Evolutionary conservation across 2,113 vertebrate species (phyloP), one percentile per base, ranked within the genome.

Genomic region (Rhabdomys dilectus): DNA sequence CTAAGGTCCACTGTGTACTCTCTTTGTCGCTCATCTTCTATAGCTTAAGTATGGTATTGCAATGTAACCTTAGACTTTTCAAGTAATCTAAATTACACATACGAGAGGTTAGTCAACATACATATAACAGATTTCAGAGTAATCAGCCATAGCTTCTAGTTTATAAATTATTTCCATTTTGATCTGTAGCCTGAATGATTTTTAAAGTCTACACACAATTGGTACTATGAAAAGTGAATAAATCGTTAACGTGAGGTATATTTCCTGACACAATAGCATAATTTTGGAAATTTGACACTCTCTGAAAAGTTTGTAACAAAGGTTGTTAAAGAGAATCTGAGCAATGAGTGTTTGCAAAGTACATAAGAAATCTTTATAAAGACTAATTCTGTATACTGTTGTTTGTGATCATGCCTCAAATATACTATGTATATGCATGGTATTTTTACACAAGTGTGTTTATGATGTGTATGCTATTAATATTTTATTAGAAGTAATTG

Each of bases 281-380:
- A 21, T 89, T 76, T 77, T 26, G 76, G 17, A 76, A 95, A 93
- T 9, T 70, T 84, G 36, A 62, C 78, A 8, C 11, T 75, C 24
- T 62, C 4, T 90, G 16, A 62, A 86, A 10, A 62, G 66, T 39
- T 75, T 78, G 66, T 73, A 64, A 81, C 80, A 72, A 91, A 0
- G 68, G 51, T 82, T 51, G 56, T 58, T 77, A 8, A 75, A 82
- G 48, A 92, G 42, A 95, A 84, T 70, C 22, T 94, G 84, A 93
- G 70, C 84, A 93, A 48, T 56, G 10, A 82, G 31, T 84, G 48
- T 84, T 94, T 91, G 45, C 12, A 86, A 76, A 84, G 51, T 53
- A 21, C 5, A 64, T 89, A 66, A 93, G 75, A 90, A 93, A 58
- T n/a, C 39, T 19, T 24, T 53, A 68, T 66, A 29, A 91, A 62